Percentiles rank a stretch among this genome's conserved stretches.
Conservation (phyloP, 2,113 vertebrate species). For the Ellobius talpinus region DNA sequence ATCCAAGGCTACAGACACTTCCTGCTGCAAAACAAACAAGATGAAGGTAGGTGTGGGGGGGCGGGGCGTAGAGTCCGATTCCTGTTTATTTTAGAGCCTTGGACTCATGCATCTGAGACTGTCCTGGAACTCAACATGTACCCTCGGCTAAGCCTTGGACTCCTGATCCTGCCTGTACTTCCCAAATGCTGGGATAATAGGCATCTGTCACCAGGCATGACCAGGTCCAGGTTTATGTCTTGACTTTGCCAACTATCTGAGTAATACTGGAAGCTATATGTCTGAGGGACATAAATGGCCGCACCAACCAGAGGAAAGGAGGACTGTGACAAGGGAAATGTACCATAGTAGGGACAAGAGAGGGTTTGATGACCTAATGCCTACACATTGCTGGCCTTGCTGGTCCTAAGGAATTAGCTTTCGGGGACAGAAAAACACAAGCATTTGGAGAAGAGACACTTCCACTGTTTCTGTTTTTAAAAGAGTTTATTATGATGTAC, state of each 20-base stretch:
- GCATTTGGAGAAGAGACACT: slow-evolving; percentile 18
- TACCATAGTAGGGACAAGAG: not conserved
- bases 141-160: not conserved
- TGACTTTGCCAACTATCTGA: not conserved
- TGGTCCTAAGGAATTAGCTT: not conserved
- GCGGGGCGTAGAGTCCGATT: not conserved
- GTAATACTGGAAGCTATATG: not conserved
- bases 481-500: not conserved
- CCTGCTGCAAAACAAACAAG: not conserved
- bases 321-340: not conserved
- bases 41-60: too few species aligned
- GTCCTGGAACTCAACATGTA: not conserved
- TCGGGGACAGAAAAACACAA: not conserved
- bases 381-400: not conserved
- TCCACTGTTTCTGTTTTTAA: not conserved
- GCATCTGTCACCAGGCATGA: not conserved
- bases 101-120: not conserved
- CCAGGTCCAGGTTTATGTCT: not conserved
- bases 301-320: not conserved
- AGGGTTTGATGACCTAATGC: not conserved
- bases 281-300: not conserved
- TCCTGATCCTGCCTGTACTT: not conserved
- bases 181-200: not conserved
- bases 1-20: not conserved
- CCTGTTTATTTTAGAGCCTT: not conserved